Conservation (phyloP, 2,113 vertebrate genomes). For the Ondatra zibethicus region DNA sequence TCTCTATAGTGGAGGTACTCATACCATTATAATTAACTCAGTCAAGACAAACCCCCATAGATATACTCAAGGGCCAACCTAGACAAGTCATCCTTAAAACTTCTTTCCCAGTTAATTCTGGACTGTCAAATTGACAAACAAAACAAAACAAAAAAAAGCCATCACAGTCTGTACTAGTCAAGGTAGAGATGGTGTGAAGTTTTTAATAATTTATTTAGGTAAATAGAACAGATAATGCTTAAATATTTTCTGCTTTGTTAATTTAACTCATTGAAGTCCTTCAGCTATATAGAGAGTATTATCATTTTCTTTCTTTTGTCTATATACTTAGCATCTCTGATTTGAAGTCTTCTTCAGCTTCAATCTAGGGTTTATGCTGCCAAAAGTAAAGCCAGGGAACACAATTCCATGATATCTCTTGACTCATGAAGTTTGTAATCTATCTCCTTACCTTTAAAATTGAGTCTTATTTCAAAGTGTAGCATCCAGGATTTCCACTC, state of each 20-base stretch:
- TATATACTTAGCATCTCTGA: background rate
- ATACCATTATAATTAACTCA: background rate
- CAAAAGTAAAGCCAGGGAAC: background rate
- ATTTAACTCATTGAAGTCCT: background rate
- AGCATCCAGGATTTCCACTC: background rate
- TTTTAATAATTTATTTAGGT: background rate
- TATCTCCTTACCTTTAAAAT: background rate
- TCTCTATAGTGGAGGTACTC: background rate
- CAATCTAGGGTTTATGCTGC: background rate
- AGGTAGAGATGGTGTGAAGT: rapidly evolving
- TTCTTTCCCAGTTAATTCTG: background rate
- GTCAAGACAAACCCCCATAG: background rate
- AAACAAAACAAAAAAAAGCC: background rate
- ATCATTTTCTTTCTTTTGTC: background rate
- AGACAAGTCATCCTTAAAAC: no score
- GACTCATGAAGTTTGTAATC: background rate
- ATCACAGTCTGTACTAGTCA: background rate
- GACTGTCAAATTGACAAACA: background rate
- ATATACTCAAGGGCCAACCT: background rate
- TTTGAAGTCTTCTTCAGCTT: background rate
- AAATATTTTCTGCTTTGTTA: background rate
- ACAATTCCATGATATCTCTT: background rate
- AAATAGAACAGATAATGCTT: background rate
- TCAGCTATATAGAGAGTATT: background rate
- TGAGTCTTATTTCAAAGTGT: background rate